These are phyloP conservation scores for Nicator chloris DNA, from an alignment of 2,113 vertebrate species.

Conservation along the genomic window DNA sequence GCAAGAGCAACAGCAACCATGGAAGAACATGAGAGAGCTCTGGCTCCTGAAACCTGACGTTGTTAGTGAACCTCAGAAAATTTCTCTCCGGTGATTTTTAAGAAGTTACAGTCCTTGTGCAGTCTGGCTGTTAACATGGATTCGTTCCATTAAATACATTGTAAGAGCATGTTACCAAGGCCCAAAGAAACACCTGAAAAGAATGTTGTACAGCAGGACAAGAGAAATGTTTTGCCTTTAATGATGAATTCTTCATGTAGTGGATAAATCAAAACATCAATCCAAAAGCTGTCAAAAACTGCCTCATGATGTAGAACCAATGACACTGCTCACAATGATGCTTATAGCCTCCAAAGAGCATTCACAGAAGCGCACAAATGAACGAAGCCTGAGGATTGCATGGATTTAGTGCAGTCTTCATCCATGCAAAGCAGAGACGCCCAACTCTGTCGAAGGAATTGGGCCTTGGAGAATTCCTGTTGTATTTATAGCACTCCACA, in stretches of 20 bases:
- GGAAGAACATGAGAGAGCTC: neutral
- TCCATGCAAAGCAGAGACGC: neutral
- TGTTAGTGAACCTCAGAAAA: neutral
- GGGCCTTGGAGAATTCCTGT: constrained; percentile 1
- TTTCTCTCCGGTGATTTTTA: neutral
- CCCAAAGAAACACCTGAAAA: neutral
- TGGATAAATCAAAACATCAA: neutral
- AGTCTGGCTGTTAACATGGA: neutral
- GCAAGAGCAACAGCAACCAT: neutral
- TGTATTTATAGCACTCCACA: neutral
- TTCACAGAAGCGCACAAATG: neutral
- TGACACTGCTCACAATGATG: neutral
- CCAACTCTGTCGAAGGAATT: neutral
- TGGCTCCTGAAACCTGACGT: neutral
- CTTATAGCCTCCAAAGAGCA: neutral
- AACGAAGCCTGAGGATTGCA: neutral
- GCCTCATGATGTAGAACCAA: neutral
- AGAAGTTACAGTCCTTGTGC: neutral
- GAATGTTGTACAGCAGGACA: neutral
- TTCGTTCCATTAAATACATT: neutral
- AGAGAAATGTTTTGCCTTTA: neutral
- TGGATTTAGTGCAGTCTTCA: neutral
- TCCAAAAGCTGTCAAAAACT: neutral
- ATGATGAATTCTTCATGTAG: neutral
- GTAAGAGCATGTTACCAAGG: neutral